Conservation (phyloP, 2,888 invertebrate genomes). For the Epirrhoe tristata region DNA sequence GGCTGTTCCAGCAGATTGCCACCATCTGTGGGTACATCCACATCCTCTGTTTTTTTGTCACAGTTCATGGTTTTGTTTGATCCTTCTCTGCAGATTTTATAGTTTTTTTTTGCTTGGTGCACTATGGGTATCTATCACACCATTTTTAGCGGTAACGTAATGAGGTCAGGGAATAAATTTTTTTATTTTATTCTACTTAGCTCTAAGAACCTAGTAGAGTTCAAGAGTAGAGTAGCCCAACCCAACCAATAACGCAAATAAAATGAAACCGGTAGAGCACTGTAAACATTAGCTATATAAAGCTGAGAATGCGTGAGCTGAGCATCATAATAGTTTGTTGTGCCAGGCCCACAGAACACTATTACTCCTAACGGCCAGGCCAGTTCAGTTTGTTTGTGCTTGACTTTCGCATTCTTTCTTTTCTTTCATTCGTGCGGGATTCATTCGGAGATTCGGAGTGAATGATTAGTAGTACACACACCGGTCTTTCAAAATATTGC, state of each 20-base stretch:
- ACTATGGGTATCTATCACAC: background rate
- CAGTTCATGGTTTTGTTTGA: conserved; percentile 49
- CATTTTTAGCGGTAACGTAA: background rate
- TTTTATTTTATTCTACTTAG: background rate
- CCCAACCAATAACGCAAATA: conserved; percentile 12
- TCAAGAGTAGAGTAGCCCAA: background rate
- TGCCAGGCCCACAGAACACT: no score
- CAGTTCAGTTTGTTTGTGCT: no score
- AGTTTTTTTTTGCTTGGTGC: background rate
- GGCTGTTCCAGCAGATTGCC: conserved; percentile 79
- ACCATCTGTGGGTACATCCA: conserved; percentile 69
- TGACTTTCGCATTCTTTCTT: no score
- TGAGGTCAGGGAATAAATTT: background rate
- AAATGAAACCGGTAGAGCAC: conserved; percentile 7
- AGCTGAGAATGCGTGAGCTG: no score
- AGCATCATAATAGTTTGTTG: no score
- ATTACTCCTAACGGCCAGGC: no score
- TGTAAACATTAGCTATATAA: no score
- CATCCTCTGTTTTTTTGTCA: conserved; percentile 62
- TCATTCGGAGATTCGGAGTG: no score
- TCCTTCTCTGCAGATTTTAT: background rate
- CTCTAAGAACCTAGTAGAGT: no score
- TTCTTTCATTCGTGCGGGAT: no score
- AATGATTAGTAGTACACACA: no score
- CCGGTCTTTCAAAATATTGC: no score